Evolutionary conservation across 2,888 invertebrate genomes (phyloP), one percentile per base, ranked within the genome.

Genomic region (Drosophila phalerata): DNA sequence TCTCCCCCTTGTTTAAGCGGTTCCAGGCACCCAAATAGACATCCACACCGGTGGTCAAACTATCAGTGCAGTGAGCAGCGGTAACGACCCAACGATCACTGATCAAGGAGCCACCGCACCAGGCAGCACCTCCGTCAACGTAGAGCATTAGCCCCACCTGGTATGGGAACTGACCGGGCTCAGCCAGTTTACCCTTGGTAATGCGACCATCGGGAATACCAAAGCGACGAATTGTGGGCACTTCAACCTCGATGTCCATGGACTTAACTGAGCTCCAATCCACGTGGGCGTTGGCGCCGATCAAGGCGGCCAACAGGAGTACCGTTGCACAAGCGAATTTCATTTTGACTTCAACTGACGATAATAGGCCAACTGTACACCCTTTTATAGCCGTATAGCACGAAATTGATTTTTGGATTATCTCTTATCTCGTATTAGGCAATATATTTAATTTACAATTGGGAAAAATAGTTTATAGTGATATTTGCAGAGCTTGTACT

Each of bases 61-160:
- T 56, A n/a, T 88, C 88, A 9, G 91, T 82, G 70, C 92, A 92
- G 65, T 92, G 92, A 40, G 91, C 92, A 10, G 92, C 92, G 2
- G 92, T 91, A 3, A 92, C 13, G n/a, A 92, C 49, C 81, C 82
- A 88, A 13, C 82, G 86, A 8, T 85, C 17, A 3, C 90, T 90
- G 57, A 92, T 88, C 48, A 92, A 19, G 53, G 88, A 82, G 48
- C 91, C 92, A 28, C 92, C 92, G 51, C 92, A 92, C 90, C 90
- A 92, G 32, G 82, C 85, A 17, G 75, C 75, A 1, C 79, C 79
- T 1, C 74, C 68, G 0, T 17, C 0, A 2, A 85, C 22, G 42
- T 79, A 63, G 3, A 92, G 68, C 60, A 79, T 2, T 6, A 92
- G 71, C 19, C 92, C 92, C 37, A 67, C 90, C 72, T 91, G 91